These are phyloP conservation scores for Heliothis peltigera DNA, from an alignment of 2,888 invertebrate genomes.

Conservation along the genomic window DNA sequence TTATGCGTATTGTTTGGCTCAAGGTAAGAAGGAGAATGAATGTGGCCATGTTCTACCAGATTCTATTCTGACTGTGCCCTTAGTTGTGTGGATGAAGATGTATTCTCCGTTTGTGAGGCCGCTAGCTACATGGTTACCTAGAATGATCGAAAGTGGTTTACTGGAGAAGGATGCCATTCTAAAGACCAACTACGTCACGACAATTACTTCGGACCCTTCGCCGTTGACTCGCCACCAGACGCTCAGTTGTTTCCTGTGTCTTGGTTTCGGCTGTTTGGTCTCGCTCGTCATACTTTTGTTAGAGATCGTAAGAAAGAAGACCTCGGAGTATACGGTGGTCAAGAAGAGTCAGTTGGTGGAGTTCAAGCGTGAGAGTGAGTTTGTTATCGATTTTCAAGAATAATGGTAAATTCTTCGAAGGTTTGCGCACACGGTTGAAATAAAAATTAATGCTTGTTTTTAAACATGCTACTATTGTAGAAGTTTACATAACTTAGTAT, in stretches of 20 bases:
- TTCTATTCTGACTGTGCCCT: constrained; percentile 77
- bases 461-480: no score
- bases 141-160: constrained; percentile 77
- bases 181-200: constrained; percentile 59
- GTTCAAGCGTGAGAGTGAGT: constrained; percentile 12
- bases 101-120: constrained; percentile 74
- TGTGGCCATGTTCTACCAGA: constrained; percentile 79
- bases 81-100: constrained; percentile 79
- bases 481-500: no score
- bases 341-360: constrained; percentile 45
- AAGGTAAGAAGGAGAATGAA: constrained; percentile 75
- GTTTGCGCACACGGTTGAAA: no score
- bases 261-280: constrained; percentile 70
- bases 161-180: constrained; percentile 68
- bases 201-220: constrained; percentile 69
- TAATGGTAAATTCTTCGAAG: neutral
- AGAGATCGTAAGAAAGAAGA: constrained; percentile 68
- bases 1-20: constrained; percentile 73
- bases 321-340: constrained; percentile 52
- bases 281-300: constrained; percentile 70
- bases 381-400: constrained; percentile 24
- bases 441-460: no score
- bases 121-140: constrained; percentile 73
- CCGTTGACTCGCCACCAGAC: constrained; percentile 74
- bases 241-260: constrained; percentile 74